phyloP scores from a whole-genome alignment of 2,113 vertebrate species.

The Mesoclemmys tuberculata region DNA sequence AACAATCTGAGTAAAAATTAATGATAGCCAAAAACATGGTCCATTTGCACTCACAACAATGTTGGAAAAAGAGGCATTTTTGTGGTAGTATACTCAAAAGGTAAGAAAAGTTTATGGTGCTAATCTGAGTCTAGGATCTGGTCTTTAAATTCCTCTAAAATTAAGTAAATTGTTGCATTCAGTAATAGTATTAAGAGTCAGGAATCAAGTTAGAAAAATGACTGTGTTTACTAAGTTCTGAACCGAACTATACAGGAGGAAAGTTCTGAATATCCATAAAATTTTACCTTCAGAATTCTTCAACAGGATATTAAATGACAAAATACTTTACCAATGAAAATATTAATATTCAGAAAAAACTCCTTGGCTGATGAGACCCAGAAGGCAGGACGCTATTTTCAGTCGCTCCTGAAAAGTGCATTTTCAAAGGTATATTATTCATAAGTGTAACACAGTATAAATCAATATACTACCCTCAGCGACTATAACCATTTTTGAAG shows the following conservation, averaged over 20 bases:
- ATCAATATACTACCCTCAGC: background rate
- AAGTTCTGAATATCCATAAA: background rate
- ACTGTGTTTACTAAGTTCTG: background rate
- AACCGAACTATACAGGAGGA: background rate
- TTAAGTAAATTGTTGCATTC: conserved; percentile 31
- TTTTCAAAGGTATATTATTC: background rate
- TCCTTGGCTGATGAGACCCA: background rate
- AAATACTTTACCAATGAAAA: background rate
- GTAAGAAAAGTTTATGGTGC: conserved; percentile 4
- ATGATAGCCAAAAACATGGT: conserved; percentile 28
- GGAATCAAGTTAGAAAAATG: conserved; percentile 13
- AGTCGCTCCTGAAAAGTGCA: background rate
- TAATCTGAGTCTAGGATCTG: conserved; percentile 30
- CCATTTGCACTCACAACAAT: background rate
- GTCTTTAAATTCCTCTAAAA: conserved; percentile 9
- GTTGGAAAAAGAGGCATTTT: background rate
- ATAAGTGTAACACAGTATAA: background rate
- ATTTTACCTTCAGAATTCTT: background rate
- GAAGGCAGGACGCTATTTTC: background rate
- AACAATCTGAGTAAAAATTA: background rate
- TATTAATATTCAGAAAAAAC: background rate
- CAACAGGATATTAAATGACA: background rate
- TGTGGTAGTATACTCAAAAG: background rate
- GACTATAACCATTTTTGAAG: background rate
- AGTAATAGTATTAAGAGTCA: conserved; percentile 11